Evolutionary conservation across 2,113 vertebrate genomes (phyloP).

Genomic region (Cnemophilus loriae): DNA sequence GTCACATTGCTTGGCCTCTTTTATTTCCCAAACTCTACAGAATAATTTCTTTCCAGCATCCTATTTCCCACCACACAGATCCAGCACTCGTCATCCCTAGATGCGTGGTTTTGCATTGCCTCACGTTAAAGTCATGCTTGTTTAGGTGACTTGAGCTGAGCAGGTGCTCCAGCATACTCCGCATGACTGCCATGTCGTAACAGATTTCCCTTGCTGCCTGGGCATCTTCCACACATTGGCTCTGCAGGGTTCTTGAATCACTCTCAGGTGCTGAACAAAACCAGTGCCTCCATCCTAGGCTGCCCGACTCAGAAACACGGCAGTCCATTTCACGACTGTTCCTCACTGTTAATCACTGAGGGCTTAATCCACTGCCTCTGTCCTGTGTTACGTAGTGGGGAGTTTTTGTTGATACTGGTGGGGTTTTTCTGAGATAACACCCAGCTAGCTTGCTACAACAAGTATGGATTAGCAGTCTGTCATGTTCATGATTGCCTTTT

Average conservation of each 20-base stretch:
- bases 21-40: background rate
- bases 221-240: background rate
- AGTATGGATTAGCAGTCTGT: background rate
- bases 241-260: background rate
- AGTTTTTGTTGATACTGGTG: background rate
- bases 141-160: background rate
- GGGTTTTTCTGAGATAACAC: background rate
- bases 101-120: background rate
- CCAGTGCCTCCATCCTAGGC: background rate
- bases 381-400: background rate
- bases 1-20: background rate
- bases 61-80: rapidly evolving
- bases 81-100: background rate
- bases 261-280: background rate
- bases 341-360: background rate
- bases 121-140: background rate
- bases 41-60: background rate
- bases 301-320: background rate
- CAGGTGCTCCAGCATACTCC: background rate
- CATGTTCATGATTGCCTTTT: background rate
- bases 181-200: background rate
- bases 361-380: background rate
- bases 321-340: background rate
- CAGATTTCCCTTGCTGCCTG: background rate
- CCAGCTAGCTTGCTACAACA: background rate